Percentiles rank a stretch among this genome's conserved stretches.
These are phyloP conservation scores for Helicoverpa assulta DNA, from an alignment of 2,888 invertebrate genomes.

Conservation along the genomic window DNA sequence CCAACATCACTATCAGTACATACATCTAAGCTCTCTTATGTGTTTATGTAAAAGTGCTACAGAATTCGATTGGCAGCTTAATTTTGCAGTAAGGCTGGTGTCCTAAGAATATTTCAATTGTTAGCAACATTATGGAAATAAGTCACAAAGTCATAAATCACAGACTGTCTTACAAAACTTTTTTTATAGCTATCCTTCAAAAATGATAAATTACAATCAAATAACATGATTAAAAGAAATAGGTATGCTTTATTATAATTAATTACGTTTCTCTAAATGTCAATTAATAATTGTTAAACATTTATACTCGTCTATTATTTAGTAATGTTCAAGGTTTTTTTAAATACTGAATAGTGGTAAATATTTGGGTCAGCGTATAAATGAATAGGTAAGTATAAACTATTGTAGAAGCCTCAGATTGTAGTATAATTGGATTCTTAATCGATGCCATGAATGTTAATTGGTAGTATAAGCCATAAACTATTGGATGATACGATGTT, in stretches of 20 bases:
- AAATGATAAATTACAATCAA: conserved; percentile 46
- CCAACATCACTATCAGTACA: not conserved
- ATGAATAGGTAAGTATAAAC: conserved; percentile 61
- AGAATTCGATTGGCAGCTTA: not conserved
- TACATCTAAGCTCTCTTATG: not conserved
- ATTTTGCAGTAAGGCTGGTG: not conserved
- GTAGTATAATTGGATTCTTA: conserved; percentile 43
- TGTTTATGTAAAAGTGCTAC: too few relatives aligned
- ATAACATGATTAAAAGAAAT: conserved; percentile 45
- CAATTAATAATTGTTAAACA: conserved; percentile 56
- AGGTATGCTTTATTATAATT: conserved; percentile 20
- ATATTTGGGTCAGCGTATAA: conserved; percentile 76
- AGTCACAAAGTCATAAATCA: conserved; percentile 38
- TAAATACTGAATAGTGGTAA: conserved; percentile 56
- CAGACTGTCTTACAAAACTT: conserved; percentile 25
- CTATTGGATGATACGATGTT: not conserved
- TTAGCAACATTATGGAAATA: not conserved
- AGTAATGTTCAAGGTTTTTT: conserved; percentile 57
- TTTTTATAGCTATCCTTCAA: conserved; percentile 40
- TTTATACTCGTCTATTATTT: conserved; percentile 53
- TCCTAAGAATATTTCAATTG: not conserved
- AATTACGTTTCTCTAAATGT: conserved; percentile 49
- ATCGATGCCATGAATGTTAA: conserved; percentile 44
- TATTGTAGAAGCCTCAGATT: conserved; percentile 40
- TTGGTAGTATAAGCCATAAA: conserved; percentile 23